Conservation (phyloP, 1,140 invertebrate species). For the Drosophila carrolli region DNA sequence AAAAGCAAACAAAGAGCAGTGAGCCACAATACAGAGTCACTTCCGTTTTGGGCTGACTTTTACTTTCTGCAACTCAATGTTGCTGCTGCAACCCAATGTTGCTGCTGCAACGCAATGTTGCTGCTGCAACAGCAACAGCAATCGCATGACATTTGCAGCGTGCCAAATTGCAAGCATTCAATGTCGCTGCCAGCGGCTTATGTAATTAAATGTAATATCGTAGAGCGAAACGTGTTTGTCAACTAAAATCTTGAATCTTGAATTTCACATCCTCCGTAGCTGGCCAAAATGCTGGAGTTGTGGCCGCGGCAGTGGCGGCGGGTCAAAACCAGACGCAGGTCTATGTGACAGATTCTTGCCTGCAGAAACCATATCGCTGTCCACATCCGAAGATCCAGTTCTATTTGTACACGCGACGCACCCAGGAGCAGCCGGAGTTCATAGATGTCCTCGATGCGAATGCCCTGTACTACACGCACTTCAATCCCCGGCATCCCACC, state of each 20-base stretch:
- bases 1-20: constrained; percentile 27
- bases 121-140: constrained; percentile 40
- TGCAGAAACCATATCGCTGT: constrained; percentile 91
- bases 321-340: constrained; percentile 84
- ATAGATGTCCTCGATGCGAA: constrained; percentile 89
- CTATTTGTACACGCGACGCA: constrained; percentile 92
- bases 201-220: constrained; percentile 52
- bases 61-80: constrained; percentile 58
- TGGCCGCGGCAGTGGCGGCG: constrained; percentile 64
- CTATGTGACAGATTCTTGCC: constrained; percentile 92
- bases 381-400: constrained; percentile 93
- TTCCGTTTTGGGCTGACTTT: constrained; percentile 72
- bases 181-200: constrained; percentile 66
- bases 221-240: constrained; percentile 54
- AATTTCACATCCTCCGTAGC: constrained; percentile 40
- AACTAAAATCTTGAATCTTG: constrained; percentile 26
- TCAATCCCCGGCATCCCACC: constrained; percentile 90
- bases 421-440: constrained; percentile 90
- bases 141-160: constrained; percentile 74
- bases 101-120: constrained; percentile 24
- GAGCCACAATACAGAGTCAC: constrained; percentile 29
- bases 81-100: constrained; percentile 13
- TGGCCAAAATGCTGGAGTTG: constrained; percentile 65
- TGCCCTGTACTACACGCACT: constrained; percentile 89
- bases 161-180: constrained; percentile 70